Evolutionary conservation across 1,140 invertebrate genomes (phyloP).

Genomic region (Zaprionus camerounensis): DNA sequence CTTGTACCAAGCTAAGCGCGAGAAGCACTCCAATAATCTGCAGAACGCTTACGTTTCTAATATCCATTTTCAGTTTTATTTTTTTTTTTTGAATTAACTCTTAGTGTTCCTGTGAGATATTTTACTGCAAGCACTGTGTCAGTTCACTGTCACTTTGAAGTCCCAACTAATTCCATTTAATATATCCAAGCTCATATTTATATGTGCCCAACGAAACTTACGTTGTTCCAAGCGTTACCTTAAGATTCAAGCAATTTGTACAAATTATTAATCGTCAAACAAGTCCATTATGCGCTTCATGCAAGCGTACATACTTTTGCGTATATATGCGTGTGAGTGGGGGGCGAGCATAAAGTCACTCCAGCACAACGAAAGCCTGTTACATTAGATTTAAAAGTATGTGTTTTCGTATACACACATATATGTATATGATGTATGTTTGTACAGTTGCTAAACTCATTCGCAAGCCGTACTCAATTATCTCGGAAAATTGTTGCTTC

Average conservation of each 20-base stretch:
- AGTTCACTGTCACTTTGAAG: conserved; percentile 20
- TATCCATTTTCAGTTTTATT: conserved; percentile 51
- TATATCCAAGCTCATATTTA: conserved; percentile 55
- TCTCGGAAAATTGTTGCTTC: conserved; percentile 68
- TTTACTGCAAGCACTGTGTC: background rate
- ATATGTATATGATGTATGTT: conserved; percentile 1
- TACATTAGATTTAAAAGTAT: conserved; percentile 13
- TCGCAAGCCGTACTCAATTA: conserved; percentile 71
- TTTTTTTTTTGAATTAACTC: background rate
- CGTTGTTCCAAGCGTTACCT: conserved; percentile 31
- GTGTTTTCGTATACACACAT: background rate
- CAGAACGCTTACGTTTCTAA: conserved; percentile 28
- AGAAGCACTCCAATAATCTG: conserved; percentile 41
- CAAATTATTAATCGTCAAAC: conserved; percentile 73
- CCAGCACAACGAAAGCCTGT: conserved; percentile 55
- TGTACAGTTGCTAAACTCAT: conserved; percentile 37
- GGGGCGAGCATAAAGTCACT: conserved; percentile 57
- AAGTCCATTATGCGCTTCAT: conserved; percentile 54
- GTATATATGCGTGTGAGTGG: background rate
- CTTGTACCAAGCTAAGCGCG: conserved; percentile 39
- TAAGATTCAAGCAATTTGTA: conserved; percentile 70
- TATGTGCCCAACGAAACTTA: conserved; percentile 45
- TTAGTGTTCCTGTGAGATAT: conserved; percentile 14
- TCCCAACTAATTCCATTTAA: conserved; percentile 57
- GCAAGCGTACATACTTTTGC: conserved; percentile 19